phyloP scores from a whole-genome alignment of 2,888 invertebrate species.

The Eupithecia tripunctaria region DNA sequence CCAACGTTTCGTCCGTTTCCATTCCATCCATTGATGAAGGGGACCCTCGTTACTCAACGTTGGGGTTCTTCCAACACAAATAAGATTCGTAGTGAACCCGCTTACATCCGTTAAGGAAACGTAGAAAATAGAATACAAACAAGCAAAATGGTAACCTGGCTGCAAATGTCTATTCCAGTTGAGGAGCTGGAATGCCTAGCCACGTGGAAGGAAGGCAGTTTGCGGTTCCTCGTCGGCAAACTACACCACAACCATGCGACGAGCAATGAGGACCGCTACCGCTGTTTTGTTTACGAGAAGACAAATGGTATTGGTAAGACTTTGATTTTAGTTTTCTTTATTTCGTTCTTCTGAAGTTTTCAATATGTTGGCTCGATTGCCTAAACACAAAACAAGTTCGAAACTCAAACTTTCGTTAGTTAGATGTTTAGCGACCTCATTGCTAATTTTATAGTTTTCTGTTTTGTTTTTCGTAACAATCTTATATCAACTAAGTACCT shows the following conservation, averaged over 20 bases:
- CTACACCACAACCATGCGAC: constrained; percentile 95
- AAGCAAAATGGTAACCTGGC: constrained; percentile 7
- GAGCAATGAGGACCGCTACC: constrained; percentile 95
- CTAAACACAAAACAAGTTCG: background rate
- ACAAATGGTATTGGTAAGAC: constrained; percentile 80
- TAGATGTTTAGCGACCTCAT: background rate
- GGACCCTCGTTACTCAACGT: too few relatives aligned
- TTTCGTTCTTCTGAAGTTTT: background rate
- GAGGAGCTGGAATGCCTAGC: constrained; percentile 96
- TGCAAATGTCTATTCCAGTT: constrained; percentile 82
- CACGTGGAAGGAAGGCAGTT: constrained; percentile 97
- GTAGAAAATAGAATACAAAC: too few relatives aligned
- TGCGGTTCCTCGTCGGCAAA: constrained; percentile 95
- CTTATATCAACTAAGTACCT: background rate
- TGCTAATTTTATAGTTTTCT: background rate
- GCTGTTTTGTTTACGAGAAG: constrained; percentile 98
- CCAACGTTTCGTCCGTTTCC: too few relatives aligned
- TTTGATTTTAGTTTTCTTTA: constrained; percentile 27
- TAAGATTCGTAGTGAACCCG: too few relatives aligned
- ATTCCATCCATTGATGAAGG: too few relatives aligned
- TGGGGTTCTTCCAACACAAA: too few relatives aligned
- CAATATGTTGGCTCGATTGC: background rate
- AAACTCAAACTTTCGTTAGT: background rate
- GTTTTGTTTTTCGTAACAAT: background rate
- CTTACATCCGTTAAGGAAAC: too few relatives aligned